Percentiles rank a stretch among this genome's conserved stretches.
These are phyloP conservation scores for Anguilla japonica DNA, from an alignment of 2,113 vertebrate species.

Conservation along the genomic window DNA sequence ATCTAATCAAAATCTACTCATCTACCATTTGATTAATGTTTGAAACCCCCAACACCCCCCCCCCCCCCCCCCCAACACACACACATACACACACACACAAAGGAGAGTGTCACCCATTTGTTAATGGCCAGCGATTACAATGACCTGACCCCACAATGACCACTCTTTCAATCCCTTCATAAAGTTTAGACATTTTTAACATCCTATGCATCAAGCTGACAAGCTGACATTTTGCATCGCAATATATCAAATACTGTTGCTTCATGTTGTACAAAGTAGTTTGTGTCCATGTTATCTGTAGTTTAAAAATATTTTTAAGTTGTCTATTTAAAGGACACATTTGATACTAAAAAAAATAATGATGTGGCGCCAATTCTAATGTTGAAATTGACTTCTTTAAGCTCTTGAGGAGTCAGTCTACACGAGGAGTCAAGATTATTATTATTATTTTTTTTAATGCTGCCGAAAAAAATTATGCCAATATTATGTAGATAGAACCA, in stretches of 20 bases:
- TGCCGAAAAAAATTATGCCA: conserved; percentile 40
- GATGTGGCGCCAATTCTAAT: not conserved
- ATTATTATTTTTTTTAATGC: conserved; percentile 6
- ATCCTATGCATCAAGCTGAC: not conserved
- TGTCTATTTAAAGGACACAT: not conserved
- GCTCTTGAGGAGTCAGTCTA: not conserved
- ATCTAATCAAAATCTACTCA: not conserved
- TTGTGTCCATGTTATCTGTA: not conserved
- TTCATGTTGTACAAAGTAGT: not conserved
- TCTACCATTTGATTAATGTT: not conserved
- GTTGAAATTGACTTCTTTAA: not conserved
- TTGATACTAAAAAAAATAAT: not conserved
- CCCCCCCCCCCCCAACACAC: not conserved
- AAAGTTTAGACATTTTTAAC: conserved; percentile 5
- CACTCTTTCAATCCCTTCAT: not conserved
- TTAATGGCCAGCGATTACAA: not conserved
- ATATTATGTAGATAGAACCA: conserved; percentile 64
- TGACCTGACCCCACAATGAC: not conserved
- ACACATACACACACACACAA: not conserved
- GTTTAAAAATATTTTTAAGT: not conserved
- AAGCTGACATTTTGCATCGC: not conserved
- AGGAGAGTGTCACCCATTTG: not conserved
- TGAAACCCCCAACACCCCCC: not conserved
- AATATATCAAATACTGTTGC: not conserved
- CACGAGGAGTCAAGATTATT: not conserved